Evolutionary conservation across 2,888 invertebrate genomes (phyloP).

Genomic region (Pammene aurita): DNA sequence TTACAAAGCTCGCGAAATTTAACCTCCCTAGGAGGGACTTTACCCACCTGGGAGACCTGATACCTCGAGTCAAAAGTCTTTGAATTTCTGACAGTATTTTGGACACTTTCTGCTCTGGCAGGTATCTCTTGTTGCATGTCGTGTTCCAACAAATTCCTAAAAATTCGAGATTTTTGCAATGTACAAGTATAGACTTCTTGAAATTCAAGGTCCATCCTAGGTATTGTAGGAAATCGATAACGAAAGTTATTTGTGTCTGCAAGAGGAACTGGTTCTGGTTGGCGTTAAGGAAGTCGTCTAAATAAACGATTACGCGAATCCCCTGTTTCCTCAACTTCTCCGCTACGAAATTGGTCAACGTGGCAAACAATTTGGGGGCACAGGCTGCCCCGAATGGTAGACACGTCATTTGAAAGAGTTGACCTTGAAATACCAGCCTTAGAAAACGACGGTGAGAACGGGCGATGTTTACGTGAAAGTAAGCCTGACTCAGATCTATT

Average conservation of each 20-base stretch:
- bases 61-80: no score
- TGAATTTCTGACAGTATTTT: no score
- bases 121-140: slow-evolving; percentile 6
- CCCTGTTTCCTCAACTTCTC: slow-evolving; percentile 24
- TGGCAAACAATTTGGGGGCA: slow-evolving; percentile 42
- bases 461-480: no score
- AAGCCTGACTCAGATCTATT: no score
- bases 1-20: slow-evolving; percentile 1
- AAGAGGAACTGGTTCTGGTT: slow-evolving; percentile 26
- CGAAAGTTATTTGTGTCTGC: slow-evolving; percentile 16
- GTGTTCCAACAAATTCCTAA: slow-evolving; percentile 42
- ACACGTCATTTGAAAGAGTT: slow-evolving; percentile 38
- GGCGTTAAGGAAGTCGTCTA: slow-evolving; percentile 44
- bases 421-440: slow-evolving; percentile 20
- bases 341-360: slow-evolving; percentile 42
- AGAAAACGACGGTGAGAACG: slow-evolving; percentile 25
- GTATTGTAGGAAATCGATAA: slow-evolving; percentile 15
- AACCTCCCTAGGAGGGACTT: no score
- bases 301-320: slow-evolving; percentile 41
- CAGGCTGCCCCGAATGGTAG: slow-evolving; percentile 39
- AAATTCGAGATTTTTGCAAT: slow-evolving; percentile 30
- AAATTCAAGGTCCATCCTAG: slow-evolving; percentile 35
- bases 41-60: no score
- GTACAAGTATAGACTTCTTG: slow-evolving; percentile 28
- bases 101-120: no score